phyloP scores from a whole-genome alignment of 2,113 vertebrate genomes.

The Stigmatopora nigra region DNA sequence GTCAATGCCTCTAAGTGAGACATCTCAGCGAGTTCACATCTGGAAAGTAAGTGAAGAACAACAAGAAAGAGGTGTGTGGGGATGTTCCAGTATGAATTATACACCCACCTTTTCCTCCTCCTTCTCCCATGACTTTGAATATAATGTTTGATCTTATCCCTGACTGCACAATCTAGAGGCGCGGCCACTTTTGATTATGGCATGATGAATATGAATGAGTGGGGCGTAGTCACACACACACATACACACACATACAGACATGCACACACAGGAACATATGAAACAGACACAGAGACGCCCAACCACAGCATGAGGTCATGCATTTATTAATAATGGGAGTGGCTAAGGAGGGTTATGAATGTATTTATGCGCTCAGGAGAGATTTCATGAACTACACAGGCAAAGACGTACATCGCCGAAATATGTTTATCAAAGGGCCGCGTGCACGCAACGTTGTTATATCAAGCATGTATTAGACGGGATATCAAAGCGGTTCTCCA shows the following conservation, averaged over 20 bases:
- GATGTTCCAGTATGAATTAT: constrained; percentile 50
- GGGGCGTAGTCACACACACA: constrained; percentile 50
- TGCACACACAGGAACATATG: constrained; percentile 49
- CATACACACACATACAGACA: too few species aligned
- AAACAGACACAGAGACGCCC: constrained; percentile 45
- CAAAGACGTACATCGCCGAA: constrained; percentile 55
- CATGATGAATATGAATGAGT: constrained; percentile 61
- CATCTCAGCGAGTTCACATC: constrained; percentile 1
- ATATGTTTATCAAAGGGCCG: constrained; percentile 65
- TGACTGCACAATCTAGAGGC: constrained; percentile 47
- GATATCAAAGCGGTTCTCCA: constrained; percentile 54
- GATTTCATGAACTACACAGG: constrained; percentile 39
- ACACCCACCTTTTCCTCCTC: constrained; percentile 17
- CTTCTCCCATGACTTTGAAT: constrained; percentile 40
- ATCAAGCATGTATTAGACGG: constrained; percentile 51
- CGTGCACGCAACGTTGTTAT: constrained; percentile 35
- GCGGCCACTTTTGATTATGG: constrained; percentile 53
- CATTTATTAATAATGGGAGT: constrained; percentile 68
- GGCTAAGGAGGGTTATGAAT: constrained; percentile 58
- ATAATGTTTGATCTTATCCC: constrained; percentile 59
- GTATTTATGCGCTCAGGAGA: constrained; percentile 58
- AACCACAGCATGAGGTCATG: constrained; percentile 55
- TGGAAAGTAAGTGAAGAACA: constrained; percentile 6
- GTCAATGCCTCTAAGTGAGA: neutral
- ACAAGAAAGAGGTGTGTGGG: constrained; percentile 26